Conservation (phyloP, 1,140 invertebrate species). For the Potamilus streckersoni region DNA sequence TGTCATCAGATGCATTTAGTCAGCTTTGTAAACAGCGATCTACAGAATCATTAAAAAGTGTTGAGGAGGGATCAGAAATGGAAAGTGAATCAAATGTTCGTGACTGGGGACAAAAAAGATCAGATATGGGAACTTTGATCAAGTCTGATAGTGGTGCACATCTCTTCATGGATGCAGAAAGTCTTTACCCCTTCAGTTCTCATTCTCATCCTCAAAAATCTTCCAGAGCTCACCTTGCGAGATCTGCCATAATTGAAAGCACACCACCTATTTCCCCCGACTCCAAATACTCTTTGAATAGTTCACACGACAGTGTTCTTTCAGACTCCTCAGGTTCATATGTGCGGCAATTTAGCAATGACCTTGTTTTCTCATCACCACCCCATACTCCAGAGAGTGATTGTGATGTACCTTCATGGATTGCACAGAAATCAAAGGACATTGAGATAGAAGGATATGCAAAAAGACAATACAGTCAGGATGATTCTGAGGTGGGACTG, state of each 20-base stretch:
- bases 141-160: constrained; percentile 59
- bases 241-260: constrained; percentile 37
- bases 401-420: constrained; percentile 23
- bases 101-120: constrained; percentile 18
- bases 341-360: constrained; percentile 40
- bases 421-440: constrained; percentile 20
- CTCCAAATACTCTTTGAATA: constrained; percentile 50
- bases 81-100: constrained; percentile 21
- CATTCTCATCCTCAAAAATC: constrained; percentile 12
- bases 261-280: constrained; percentile 52
- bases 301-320: constrained; percentile 53
- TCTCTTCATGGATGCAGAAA: constrained; percentile 50
- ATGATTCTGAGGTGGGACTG: constrained; percentile 35
- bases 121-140: constrained; percentile 36
- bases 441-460: constrained; percentile 5
- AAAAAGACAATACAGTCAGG: constrained; percentile 25
- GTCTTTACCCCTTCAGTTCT: constrained; percentile 9
- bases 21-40: constrained; percentile 33
- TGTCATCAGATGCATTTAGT: constrained; percentile 25
- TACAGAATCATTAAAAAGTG: constrained; percentile 46
- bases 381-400: constrained; percentile 40
- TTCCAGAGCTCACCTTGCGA: constrained; percentile 10
- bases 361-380: constrained; percentile 34
- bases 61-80: constrained; percentile 38
- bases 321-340: constrained; percentile 41